Base-by-base conservation (phyloP, 2,888 invertebrate species). In the Aphrophora alni region DNA sequence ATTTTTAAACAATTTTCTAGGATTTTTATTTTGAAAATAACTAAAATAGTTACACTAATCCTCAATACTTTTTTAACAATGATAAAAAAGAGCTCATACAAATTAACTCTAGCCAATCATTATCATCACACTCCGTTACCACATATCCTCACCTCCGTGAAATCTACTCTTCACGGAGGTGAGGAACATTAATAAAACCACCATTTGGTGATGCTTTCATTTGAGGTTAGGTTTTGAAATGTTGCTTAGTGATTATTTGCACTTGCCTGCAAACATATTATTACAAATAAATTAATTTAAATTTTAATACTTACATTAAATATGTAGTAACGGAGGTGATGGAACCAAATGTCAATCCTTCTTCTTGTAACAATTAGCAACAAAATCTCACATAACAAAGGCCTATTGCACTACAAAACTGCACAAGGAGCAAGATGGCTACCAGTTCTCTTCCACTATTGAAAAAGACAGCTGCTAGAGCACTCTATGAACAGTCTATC, bases 81-180 rank as follows among this genome's bases (percentile, higher is more conserved):
- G 25, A 75, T 28, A 75, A 75, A 75, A 51, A 12, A 75, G 27
- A 44, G 75, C 12, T 12, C 75, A 12, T 75, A 75, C 51, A 44
- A 75, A 75, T 17, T 75, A 44, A 44, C 44, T 75, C 27, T 38
- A 51, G 24, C 75, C 51, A 74, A 51, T 51, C 51, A 33, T 33
- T 33, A 75, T 44, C 14, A 75, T 26, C 51, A 51, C 51, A 51
- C 75, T 75, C 75, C 44, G 75, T 75, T 75, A 75, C 75, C 75
- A 75, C n/a, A 33, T 72, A 75, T 75, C 25, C 75, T 75, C 75
- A 75, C 75, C 75, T 75, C 75, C 75, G 75, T 75, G 75, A 75
- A 33, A 75, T 17, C 25, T 72, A 26, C 26, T 25, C 4, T 72
- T 72, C 72, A 72, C 72, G 73, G 73, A 73, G 73, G 73, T 73